Conservation (phyloP, 2,797 vertebrate genomes). For the Gymnothorax reevesii region DNA sequence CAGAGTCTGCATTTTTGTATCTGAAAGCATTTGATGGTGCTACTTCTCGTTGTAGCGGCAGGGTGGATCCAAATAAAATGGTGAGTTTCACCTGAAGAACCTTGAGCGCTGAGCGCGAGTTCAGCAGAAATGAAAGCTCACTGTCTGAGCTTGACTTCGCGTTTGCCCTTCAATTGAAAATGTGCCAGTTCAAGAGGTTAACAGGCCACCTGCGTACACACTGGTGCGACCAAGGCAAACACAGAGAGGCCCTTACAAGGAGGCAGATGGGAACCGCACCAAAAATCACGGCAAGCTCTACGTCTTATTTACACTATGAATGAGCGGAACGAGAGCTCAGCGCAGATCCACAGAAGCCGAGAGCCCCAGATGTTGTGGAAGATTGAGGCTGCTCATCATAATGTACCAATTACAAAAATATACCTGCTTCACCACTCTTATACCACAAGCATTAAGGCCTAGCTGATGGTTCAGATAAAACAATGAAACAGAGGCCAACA, state of each 20-base stretch:
- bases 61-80: not conserved
- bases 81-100: not conserved
- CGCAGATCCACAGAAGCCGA: not conserved
- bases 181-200: not conserved
- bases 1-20: not conserved
- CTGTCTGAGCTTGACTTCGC: not conserved
- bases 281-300: not conserved
- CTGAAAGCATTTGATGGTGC: not conserved
- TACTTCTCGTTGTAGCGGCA: not conserved
- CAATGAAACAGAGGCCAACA: not conserved
- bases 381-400: not conserved
- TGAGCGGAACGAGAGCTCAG: not conserved
- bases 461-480: not conserved
- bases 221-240: conserved; percentile 3
- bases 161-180: conserved; percentile 14
- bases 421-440: not conserved
- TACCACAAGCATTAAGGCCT: not conserved
- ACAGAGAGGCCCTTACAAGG: not conserved
- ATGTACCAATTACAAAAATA: conserved; percentile 11
- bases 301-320: conserved; percentile 23
- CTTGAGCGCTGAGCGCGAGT: too few species aligned
- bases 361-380: conserved; percentile 11
- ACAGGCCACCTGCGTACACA: conserved; percentile 13
- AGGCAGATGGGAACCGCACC: not conserved
- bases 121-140: not conserved